phyloP scores from a whole-genome alignment of 1,140 invertebrate species.

The Pseudomyrmex pallidus region DNA sequence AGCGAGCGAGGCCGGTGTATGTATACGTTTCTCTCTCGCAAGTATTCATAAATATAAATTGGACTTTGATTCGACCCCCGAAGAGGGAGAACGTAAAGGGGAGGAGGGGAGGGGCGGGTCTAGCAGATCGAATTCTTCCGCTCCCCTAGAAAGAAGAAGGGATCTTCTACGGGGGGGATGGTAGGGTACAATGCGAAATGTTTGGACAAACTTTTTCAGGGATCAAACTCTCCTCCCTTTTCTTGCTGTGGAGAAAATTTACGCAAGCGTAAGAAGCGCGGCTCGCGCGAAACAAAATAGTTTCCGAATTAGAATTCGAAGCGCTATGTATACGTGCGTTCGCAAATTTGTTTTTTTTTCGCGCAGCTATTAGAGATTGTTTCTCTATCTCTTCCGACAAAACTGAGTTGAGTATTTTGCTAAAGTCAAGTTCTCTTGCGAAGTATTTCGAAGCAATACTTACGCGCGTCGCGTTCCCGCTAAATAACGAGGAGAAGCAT shows the following conservation, averaged over 20 bases:
- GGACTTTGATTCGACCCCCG: slow-evolving; percentile 49
- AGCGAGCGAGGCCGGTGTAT: background rate
- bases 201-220: background rate
- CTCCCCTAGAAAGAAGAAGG: slow-evolving; percentile 21
- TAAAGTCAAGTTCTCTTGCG: background rate
- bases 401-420: too few relatives aligned
- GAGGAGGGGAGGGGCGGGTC: background rate
- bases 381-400: too few relatives aligned
- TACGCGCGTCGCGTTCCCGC: background rate
- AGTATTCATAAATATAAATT: slow-evolving; percentile 68
- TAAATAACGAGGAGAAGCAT: slow-evolving; percentile 2
- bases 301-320: too few relatives aligned
- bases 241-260: background rate
- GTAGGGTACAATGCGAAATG: background rate
- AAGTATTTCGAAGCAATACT: background rate
- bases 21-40: background rate
- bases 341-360: too few relatives aligned
- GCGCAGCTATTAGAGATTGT: too few relatives aligned
- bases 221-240: background rate
- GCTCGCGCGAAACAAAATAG: too few relatives aligned
- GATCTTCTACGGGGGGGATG: background rate
- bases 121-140: slow-evolving; percentile 28
- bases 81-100: background rate
- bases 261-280: background rate
- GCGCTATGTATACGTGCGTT: too few relatives aligned